A percentile compares a stretch with the other conserved stretches of the same genome.
Conservation (phyloP, 2,113 vertebrate genomes). For the Rallus limicola region DNA sequence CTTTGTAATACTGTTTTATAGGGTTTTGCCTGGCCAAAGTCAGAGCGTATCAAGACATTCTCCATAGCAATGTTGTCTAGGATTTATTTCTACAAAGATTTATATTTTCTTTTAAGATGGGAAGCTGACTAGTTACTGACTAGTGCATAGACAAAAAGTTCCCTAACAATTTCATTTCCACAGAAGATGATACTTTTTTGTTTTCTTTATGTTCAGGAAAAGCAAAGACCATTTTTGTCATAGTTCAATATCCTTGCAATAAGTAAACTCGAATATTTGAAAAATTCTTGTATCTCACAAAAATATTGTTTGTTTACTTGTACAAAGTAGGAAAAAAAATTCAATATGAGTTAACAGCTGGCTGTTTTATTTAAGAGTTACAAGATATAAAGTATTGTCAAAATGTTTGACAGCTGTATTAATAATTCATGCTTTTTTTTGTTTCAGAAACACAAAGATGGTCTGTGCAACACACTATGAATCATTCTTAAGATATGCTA, state of each 20-base stretch:
- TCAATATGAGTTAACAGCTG: neutral
- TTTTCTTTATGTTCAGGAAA: neutral
- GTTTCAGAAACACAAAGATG: neutral
- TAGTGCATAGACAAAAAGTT: neutral
- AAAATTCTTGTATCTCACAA: neutral
- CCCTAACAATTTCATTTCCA: neutral
- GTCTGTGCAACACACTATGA: neutral
- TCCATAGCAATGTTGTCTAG: neutral
- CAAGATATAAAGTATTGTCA: neutral
- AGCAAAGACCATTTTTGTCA: neutral
- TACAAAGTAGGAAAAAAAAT: neutral
- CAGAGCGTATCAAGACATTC: neutral
- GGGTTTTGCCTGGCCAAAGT: neutral
- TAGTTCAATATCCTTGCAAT: neutral
- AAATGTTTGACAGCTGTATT: neutral
- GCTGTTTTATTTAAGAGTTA: constrained; percentile 32
- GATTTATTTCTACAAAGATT: neutral
- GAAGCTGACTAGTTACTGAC: neutral
- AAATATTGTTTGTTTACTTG: neutral
- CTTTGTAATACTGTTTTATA: neutral
- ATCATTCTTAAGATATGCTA: neutral
- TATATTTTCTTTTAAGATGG: neutral
- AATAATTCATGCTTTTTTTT: constrained; percentile 15
- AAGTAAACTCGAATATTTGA: neutral
- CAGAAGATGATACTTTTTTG: neutral